A percentile compares a stretch with the other conserved stretches of the same genome.
Evolutionary conservation across 2,797 vertebrate species (phyloP).

Genomic region (Schizopygopsis pylzovi): DNA sequence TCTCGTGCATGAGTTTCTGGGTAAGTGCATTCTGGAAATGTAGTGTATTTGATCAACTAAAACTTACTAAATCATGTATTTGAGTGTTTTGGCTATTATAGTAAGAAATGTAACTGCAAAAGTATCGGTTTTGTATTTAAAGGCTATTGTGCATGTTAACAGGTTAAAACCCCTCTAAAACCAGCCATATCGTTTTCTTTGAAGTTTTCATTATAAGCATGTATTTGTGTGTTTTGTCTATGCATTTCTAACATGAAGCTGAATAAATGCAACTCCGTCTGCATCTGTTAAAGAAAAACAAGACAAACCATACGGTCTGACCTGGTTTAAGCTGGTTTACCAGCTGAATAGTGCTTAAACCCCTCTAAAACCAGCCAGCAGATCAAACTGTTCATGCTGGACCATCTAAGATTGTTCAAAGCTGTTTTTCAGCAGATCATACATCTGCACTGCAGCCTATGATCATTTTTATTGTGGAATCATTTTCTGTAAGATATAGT

Average conservation of each 20-base stretch:
- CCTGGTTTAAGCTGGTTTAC: not conserved
- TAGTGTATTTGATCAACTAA: not conserved
- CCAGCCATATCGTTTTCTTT: not conserved
- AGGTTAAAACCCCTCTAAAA: not conserved
- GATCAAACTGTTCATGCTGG: not conserved
- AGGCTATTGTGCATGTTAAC: not conserved
- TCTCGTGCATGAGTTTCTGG: constrained; percentile 86
- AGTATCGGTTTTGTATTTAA: not conserved
- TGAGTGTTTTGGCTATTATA: not conserved
- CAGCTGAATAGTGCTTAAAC: not conserved
- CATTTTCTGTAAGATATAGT: not conserved
- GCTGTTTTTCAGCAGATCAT: not conserved
- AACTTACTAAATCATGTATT: not conserved
- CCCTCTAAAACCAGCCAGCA: not conserved
- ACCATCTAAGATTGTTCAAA: not conserved
- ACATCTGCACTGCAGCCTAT: not conserved
- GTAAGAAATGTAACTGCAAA: too few species aligned
- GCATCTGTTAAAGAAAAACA: not conserved
- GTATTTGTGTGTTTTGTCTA: not conserved
- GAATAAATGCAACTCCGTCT: not conserved
- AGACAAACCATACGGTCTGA: not conserved
- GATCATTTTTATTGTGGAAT: not conserved
- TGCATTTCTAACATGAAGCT: not conserved
- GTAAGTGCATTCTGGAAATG: constrained; percentile 71
- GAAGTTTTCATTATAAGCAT: not conserved